Evolutionary conservation across 2,797 vertebrate species (phyloP).

Genomic region (Oreochromis grahami): DNA sequence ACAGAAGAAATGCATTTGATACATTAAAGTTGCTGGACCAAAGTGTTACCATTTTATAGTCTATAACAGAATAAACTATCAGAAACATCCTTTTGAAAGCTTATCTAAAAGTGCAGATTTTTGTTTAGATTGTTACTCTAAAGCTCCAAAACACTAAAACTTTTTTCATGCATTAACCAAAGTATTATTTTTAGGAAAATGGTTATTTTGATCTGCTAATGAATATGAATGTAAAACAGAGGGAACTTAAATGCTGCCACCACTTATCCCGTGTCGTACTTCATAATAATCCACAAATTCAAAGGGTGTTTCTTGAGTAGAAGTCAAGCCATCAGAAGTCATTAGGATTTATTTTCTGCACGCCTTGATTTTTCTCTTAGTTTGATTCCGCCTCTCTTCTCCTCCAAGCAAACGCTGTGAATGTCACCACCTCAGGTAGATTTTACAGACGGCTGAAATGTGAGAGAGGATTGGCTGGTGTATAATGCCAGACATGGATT

Average conservation of each 20-base stretch:
- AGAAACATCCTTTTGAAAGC: slow-evolving; percentile 1
- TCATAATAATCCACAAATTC: neutral
- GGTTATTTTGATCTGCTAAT: neutral
- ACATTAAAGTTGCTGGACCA: neutral
- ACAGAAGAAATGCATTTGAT: neutral
- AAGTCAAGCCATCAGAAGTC: neutral
- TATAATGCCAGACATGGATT: slow-evolving; percentile 53
- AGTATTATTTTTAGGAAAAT: neutral
- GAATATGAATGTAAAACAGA: neutral
- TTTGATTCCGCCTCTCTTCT: neutral
- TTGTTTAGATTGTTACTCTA: neutral
- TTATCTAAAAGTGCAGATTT: neutral
- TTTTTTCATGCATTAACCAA: neutral
- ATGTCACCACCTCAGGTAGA: neutral
- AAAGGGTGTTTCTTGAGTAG: neutral
- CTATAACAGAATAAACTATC: neutral
- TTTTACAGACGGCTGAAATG: slow-evolving; percentile 22
- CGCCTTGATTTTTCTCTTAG: neutral
- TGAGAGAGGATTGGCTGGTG: slow-evolving; percentile 38
- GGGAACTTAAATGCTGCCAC: neutral
- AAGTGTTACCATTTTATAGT: slow-evolving; percentile 8
- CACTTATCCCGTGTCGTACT: neutral
- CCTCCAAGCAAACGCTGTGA: neutral
- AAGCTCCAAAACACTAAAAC: neutral
- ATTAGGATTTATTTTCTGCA: neutral